phyloP scores from a whole-genome alignment of 2,888 invertebrate genomes.

The Dolomedes plantarius region DNA sequence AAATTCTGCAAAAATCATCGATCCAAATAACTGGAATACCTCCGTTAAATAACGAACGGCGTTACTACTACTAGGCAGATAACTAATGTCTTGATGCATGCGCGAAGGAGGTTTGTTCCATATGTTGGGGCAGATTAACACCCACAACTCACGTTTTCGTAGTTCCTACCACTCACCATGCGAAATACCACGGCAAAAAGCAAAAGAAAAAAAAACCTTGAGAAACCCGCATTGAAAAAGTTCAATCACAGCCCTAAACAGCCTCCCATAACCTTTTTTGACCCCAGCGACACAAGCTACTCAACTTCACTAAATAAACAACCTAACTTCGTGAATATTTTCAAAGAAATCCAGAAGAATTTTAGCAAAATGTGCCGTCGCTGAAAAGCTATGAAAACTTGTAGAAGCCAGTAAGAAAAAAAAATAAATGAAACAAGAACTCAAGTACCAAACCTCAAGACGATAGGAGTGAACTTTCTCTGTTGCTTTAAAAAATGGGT shows the following conservation, averaged over 20 bases:
- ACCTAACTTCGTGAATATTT: neutral
- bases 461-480: slow-evolving; percentile 51
- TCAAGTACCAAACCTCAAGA: slow-evolving; percentile 1
- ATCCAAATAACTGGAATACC: neutral
- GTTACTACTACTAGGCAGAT: neutral
- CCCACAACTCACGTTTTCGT: slow-evolving; percentile 22
- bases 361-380: slow-evolving; percentile 47
- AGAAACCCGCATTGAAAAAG: neutral
- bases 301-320: slow-evolving; percentile 12
- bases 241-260: slow-evolving; percentile 29
- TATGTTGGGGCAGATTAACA: neutral
- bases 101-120: too few relatives aligned
- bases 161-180: neutral
- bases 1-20: neutral
- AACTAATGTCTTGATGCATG: neutral
- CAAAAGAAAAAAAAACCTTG: slow-evolving; percentile 26
- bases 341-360: slow-evolving; percentile 14
- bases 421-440: slow-evolving; percentile 26
- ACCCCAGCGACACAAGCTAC: slow-evolving; percentile 30
- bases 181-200: neutral
- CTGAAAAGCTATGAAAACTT: slow-evolving; percentile 23
- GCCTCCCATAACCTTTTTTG: slow-evolving; percentile 21
- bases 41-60: neutral
- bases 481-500: slow-evolving; percentile 48
- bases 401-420: slow-evolving; percentile 20